Evolutionary conservation across 53 echinoderm and acorn worm species (phyloP).

Genomic region (Mesocentrotus franciscanus): DNA sequence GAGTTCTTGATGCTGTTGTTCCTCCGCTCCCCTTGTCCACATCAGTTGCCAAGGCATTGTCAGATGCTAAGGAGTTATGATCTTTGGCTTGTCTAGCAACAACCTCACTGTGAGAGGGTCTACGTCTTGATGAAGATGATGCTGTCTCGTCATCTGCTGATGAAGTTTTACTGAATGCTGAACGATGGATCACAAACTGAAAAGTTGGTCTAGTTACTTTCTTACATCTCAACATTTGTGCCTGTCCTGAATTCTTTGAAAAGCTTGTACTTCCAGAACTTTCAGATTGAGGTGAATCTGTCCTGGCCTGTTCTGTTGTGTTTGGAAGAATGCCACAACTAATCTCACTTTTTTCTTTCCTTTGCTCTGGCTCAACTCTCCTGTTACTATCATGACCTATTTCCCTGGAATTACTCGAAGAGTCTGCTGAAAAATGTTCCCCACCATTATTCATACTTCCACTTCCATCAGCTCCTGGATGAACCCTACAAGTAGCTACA

Average conservation of each 20-base stretch:
- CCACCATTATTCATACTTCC: background rate
- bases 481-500: background rate
- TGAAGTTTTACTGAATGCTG: constrained; percentile 39
- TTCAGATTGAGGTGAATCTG: background rate
- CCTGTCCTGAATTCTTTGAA: background rate
- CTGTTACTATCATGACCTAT: background rate
- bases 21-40: background rate
- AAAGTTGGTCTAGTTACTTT: background rate
- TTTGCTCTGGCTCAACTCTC: background rate
- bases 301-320: background rate
- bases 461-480: background rate
- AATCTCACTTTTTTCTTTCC: background rate
- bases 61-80: background rate
- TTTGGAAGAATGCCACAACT: background rate
- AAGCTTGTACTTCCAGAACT: background rate
- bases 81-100: background rate
- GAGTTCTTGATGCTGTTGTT: constrained; percentile 22
- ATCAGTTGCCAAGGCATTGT: background rate
- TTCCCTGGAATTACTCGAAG: background rate
- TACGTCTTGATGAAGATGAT: background rate
- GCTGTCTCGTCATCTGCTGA: background rate
- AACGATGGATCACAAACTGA: constrained; percentile 57
- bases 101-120: background rate
- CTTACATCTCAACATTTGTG: background rate
- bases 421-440: background rate